These are phyloP conservation scores for Telenomus remus DNA, from an alignment of 1,140 invertebrate genomes.

Conservation along the genomic window DNA sequence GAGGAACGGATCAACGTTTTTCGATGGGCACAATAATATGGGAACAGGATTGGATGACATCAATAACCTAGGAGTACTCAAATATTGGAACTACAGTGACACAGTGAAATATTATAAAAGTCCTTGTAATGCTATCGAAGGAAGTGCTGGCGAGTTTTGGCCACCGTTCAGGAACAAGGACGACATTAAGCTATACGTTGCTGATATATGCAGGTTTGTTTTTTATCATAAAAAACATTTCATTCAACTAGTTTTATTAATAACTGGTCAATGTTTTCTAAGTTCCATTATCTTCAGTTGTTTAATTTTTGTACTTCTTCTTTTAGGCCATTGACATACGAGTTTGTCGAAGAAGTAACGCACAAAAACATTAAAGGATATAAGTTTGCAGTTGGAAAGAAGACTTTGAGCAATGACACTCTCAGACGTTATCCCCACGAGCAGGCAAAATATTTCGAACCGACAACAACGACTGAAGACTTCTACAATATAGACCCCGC, in stretches of 20 bases:
- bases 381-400: conserved; percentile 66
- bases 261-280: too few relatives aligned
- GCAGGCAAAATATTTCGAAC: conserved; percentile 69
- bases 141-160: conserved; percentile 86
- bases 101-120: conserved; percentile 78
- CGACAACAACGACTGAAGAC: conserved; percentile 68
- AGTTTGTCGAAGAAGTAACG: conserved; percentile 59
- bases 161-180: conserved; percentile 78
- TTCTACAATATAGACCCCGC: conserved; percentile 65
- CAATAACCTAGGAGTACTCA: conserved; percentile 79
- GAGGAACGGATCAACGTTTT: conserved; percentile 83
- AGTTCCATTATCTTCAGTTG: too few relatives aligned
- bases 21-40: conserved; percentile 85
- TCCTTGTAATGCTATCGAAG: conserved; percentile 77
- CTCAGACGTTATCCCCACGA: conserved; percentile 67
- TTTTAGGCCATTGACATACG: conserved; percentile 63
- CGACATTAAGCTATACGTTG: conserved; percentile 79
- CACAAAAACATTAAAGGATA: conserved; percentile 68
- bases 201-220: conserved; percentile 81
- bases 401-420: conserved; percentile 70
- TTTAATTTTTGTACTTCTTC: too few relatives aligned
- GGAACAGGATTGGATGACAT: conserved; percentile 80
- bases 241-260: too few relatives aligned
- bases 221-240: too few relatives aligned
- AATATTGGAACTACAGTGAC: conserved; percentile 81